Base-by-base conservation (phyloP, 2,797 vertebrate genomes). In the Huso huso region DNA sequence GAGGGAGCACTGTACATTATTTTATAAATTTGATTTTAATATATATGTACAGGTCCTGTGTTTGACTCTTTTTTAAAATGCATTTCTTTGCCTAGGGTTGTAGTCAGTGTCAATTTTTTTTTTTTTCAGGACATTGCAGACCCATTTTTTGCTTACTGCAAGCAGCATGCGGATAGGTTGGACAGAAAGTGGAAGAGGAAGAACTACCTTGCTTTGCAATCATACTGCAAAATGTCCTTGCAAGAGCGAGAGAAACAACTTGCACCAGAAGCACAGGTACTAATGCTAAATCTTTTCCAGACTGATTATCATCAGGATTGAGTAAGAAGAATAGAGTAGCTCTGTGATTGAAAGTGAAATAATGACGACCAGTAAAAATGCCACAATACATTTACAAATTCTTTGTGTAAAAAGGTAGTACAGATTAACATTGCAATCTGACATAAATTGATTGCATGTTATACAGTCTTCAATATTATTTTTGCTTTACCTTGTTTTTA, bases 131-230 rank as follows among this genome's bases (percentile, higher is more conserved):
- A 99, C 72, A 99, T 99, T 72, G 97, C 97, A 48, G 97, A 99
- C 86, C 97, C 97, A 1, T 99, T 99, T 82, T 99, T 99, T 82
- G 97, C 97, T 63, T 98, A 99, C 85, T 99, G 97, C 86, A 99
- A 99, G 77, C 97, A 99, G 75, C 97, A 99, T 62, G 97, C 97
- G 0, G 97, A 99, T 84, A 92, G 96, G 72, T 95, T 99, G 80
- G 97, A 99, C 89, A 93, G 97, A 82, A 99, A 99, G 76, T 99
- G 96, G 96, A 99, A 99, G 76, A 87, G 97, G 78, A 99, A 99
- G 84, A 99, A 99, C 82, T 99, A 98, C 76, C 79, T 99, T 84
- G 97, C 96, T 49, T 83, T 99, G 12, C 97, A 99, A 51, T 99
- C 97, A 0, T 98, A 98, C 74, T 98, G 96, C 81, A 98, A 97